Evolutionary conservation across 2,888 invertebrate genomes (phyloP).

Genomic region (Athetis lepigone): DNA sequence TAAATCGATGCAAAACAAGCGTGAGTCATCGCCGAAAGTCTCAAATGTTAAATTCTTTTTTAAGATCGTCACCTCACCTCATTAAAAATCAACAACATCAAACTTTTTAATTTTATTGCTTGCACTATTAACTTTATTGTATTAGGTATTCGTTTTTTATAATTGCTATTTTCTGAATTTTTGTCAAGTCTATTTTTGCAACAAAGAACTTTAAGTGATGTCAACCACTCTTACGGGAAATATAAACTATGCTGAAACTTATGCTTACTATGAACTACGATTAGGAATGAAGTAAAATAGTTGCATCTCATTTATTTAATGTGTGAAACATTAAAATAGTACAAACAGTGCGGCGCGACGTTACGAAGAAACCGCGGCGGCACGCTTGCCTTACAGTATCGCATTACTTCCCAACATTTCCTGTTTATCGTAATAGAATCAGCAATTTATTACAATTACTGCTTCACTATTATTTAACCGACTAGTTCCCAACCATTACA

Average conservation of each 20-base stretch:
- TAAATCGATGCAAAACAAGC: conserved; percentile 4
- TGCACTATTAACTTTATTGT: background rate
- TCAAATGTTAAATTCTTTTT: conserved; percentile 49
- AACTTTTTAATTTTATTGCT: conserved; percentile 22
- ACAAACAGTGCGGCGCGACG: conserved; percentile 33
- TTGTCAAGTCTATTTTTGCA: background rate
- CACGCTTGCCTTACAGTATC: conserved; percentile 71
- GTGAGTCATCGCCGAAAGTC: conserved; percentile 50
- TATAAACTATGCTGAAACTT: background rate
- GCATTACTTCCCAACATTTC: conserved; percentile 75
- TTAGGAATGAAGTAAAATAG: conserved; percentile 15
- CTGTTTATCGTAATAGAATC: conserved; percentile 57
- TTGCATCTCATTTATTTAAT: conserved; percentile 4
- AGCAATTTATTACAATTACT: conserved; percentile 39
- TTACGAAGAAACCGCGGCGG: conserved; percentile 65
- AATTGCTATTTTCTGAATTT: background rate
- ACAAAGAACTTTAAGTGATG: background rate
- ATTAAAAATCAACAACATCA: conserved; percentile 25
- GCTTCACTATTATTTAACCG: conserved; percentile 46
- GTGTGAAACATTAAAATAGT: conserved; percentile 35
- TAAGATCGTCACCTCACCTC: conserved; percentile 47
- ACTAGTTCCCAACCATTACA: conserved; percentile 43
- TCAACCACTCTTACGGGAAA: background rate
- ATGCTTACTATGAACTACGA: background rate
- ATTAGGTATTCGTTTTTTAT: conserved; percentile 5